Percentiles rank a stretch among this genome's conserved stretches.
These are phyloP conservation scores for Tursiops truncatus DNA, from an alignment of 2,113 vertebrate species.

Conservation along the genomic window DNA sequence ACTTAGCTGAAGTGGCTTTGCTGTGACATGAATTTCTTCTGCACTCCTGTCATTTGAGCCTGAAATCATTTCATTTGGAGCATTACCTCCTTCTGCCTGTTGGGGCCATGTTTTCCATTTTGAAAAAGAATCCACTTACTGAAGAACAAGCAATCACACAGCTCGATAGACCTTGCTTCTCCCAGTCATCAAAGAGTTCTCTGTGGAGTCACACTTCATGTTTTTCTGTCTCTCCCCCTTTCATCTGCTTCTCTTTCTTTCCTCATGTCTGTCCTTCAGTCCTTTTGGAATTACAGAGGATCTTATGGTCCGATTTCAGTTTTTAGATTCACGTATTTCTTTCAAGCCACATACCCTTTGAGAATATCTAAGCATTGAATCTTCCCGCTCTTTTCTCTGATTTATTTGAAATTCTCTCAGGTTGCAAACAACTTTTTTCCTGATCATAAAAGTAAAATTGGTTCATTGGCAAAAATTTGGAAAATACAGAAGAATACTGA, in stretches of 20 bases:
- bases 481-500: slow-evolving; percentile 23
- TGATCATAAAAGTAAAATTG: neutral
- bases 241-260: neutral
- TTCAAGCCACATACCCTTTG: neutral
- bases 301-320: neutral
- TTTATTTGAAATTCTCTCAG: slow-evolving; percentile 18
- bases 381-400: neutral
- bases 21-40: slow-evolving; percentile 31
- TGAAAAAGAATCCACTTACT: slow-evolving; percentile 12
- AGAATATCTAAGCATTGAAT: neutral
- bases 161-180: neutral
- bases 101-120: neutral
- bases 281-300: neutral
- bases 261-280: neutral
- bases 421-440: neutral
- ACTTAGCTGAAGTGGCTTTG: neutral
- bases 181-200: neutral
- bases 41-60: slow-evolving; percentile 12
- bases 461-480: slow-evolving; percentile 31
- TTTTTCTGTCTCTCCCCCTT: neutral
- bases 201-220: neutral
- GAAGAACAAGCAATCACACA: neutral
- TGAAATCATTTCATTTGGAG: neutral
- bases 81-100: neutral
- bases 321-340: neutral